Evolutionary conservation across 2,797 vertebrate species (phyloP), one percentile per base, ranked within the genome.

Genomic region (Bothrops alternatus): DNA sequence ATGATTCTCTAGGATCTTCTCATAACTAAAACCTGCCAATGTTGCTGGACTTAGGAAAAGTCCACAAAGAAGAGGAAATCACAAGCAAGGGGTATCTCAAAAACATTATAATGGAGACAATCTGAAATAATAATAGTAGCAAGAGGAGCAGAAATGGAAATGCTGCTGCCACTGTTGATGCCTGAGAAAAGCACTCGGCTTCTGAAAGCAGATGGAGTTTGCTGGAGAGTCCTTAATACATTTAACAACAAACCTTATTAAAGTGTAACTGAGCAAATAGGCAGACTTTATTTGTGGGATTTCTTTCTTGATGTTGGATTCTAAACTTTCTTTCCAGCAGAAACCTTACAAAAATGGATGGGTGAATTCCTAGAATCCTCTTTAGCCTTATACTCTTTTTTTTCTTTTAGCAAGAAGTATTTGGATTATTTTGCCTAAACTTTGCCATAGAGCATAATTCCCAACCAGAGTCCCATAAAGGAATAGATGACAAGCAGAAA

Each of bases 311-410:
- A 8, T 25, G 91, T 37, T 37, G n/a, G 23, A 53, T 91, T 4
- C 78, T 89, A 26, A 32, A 89, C 16, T 53, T 93, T 86, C 60
- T 26, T 90, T 92, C 0, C 0, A 2, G 11, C 37, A 57, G 63
- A 20, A 18, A 82, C 0, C 2, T 13, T n/a, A 0, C 50, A 63
- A 28, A 86, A 28, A 47, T 55, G 57, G 61, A 3, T 42, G 89
- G 2, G 18, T 53, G 1, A n/a, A 23, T 25, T 1, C 26, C 1
- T 11, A 11, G 42, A 0, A 2, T 16, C 42, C 6, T 1, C 6
- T 2, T 86, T 60, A 18, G 20, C 14, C 26, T 63, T 20, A 1
- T n/a, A 16, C 65, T 18, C 18, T 37, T 53, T 16, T 4, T 25
- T 10, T 26, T 2, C 42, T 58, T n/a, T 88, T 61, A 89, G 47